Evolutionary conservation across 2,888 invertebrate genomes (phyloP).

Genomic region (Perithous albicinctus): DNA sequence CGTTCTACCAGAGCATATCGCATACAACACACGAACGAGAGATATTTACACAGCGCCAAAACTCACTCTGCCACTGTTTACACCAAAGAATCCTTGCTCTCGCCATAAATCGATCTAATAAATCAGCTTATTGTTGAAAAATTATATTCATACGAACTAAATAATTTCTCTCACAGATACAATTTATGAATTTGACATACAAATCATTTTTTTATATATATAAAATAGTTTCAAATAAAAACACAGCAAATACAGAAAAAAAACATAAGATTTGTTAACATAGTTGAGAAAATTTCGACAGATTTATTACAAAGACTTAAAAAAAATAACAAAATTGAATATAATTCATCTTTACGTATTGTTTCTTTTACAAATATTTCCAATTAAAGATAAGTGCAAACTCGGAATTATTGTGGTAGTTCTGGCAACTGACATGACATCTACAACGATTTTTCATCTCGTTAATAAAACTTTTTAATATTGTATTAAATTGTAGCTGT

Average conservation of each 20-base stretch:
- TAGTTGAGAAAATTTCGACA: too few species aligned
- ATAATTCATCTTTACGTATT: background rate
- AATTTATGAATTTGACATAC: background rate
- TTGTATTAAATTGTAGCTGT: too few species aligned
- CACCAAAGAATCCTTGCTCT: conserved; percentile 28
- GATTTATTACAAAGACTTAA: too few species aligned
- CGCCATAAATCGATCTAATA: conserved; percentile 50
- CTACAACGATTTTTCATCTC: too few species aligned
- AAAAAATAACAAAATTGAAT: background rate
- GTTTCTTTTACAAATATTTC: background rate
- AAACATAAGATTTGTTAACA: too few species aligned
- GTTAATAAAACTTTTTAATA: too few species aligned
- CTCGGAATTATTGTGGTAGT: too few species aligned
- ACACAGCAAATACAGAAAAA: too few species aligned
- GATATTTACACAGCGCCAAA: conserved; percentile 54
- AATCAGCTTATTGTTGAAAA: conserved; percentile 40
- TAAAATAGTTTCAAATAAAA: background rate
- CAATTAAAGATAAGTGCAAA: background rate
- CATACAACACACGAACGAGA: conserved; percentile 30
- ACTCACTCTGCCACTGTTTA: conserved; percentile 65
- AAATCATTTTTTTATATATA: background rate
- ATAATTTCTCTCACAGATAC: background rate
- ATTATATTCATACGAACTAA: conserved; percentile 3
- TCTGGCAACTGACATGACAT: too few species aligned
- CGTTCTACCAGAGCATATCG: conserved; percentile 12